Evolutionary conservation across 2,888 invertebrate genomes (phyloP).

Genomic region (Galeopsomyia nigrocyanea): DNA sequence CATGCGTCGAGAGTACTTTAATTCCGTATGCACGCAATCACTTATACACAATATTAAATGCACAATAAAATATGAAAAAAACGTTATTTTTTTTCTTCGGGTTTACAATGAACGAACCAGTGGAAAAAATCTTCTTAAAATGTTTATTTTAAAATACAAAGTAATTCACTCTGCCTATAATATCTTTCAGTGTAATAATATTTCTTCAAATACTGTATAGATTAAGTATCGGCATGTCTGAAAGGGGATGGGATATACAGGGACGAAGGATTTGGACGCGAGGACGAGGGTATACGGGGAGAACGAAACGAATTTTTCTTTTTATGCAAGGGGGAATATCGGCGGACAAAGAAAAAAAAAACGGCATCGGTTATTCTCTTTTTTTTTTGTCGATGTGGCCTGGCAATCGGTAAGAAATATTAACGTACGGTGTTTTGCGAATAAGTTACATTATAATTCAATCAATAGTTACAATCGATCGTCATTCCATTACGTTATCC

Average conservation of each 20-base stretch:
- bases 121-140: constrained; percentile 45
- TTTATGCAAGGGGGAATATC: constrained; percentile 10
- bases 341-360: constrained; percentile 36
- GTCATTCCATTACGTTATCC: constrained; percentile 32
- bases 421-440: constrained; percentile 44
- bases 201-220: constrained; percentile 50
- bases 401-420: constrained; percentile 47
- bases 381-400: constrained; percentile 30
- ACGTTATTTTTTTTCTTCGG: no score
- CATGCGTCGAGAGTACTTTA: no score
- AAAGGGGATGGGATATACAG: not conserved
- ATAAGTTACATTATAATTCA: constrained; percentile 47
- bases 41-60: no score
- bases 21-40: no score
- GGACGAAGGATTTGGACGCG: no score
- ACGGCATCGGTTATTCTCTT: constrained; percentile 41
- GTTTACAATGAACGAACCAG: constrained; percentile 17
- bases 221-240: constrained; percentile 49
- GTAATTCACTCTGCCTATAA: constrained; percentile 51
- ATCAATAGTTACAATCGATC: constrained; percentile 44
- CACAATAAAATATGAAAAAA: no score
- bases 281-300: not conserved
- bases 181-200: constrained; percentile 49
- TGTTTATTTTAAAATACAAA: constrained; percentile 51
- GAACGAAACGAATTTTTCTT: not conserved